These are phyloP conservation scores for Acleris laterana DNA, from an alignment of 2,888 invertebrate species.

Conservation along the genomic window DNA sequence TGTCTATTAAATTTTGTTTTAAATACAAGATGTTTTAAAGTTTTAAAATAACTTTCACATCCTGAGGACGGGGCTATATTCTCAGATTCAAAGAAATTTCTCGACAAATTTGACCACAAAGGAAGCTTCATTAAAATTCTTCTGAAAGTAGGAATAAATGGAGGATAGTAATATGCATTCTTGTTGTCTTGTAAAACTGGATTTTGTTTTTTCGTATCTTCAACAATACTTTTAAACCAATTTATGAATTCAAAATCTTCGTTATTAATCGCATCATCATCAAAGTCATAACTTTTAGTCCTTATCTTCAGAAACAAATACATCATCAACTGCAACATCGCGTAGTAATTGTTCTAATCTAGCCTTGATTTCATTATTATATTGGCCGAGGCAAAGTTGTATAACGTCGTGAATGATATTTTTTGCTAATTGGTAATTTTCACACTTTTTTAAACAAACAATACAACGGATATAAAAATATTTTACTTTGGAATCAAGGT, in stretches of 20 bases:
- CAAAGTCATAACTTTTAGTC: slow-evolving; percentile 8
- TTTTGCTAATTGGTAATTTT: slow-evolving; percentile 16
- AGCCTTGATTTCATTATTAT: slow-evolving; percentile 18
- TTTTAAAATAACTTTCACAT: slow-evolving; percentile 19
- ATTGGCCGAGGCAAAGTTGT: slow-evolving; percentile 20
- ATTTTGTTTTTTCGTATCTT: slow-evolving; percentile 8
- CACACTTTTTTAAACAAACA: slow-evolving; percentile 20
- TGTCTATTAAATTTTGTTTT: slow-evolving; percentile 10
- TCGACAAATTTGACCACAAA: slow-evolving; percentile 18
- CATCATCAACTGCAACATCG: slow-evolving; percentile 6
- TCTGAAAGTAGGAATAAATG: slow-evolving; percentile 16
- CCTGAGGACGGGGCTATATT: slow-evolving; percentile 19
- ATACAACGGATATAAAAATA: slow-evolving; percentile 20
- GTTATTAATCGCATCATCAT: slow-evolving; percentile 8
- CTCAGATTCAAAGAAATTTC: slow-evolving; percentile 19
- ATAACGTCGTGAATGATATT: slow-evolving; percentile 10
- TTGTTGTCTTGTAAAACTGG: slow-evolving; percentile 9
- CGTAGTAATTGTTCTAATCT: slow-evolving; percentile 9
- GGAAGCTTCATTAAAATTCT: slow-evolving; percentile 19
- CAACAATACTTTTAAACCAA: slow-evolving; percentile 18
- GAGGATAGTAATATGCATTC: slow-evolving; percentile 21
- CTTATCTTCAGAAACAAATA: neutral
- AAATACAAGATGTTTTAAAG: slow-evolving; percentile 14
- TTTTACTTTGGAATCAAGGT: slow-evolving; percentile 11
- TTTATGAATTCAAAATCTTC: slow-evolving; percentile 17